Evolutionary conservation across 2,888 invertebrate genomes (phyloP), one percentile per base, ranked within the genome.

Genomic region (Chaetogeoica ovagalla): DNA sequence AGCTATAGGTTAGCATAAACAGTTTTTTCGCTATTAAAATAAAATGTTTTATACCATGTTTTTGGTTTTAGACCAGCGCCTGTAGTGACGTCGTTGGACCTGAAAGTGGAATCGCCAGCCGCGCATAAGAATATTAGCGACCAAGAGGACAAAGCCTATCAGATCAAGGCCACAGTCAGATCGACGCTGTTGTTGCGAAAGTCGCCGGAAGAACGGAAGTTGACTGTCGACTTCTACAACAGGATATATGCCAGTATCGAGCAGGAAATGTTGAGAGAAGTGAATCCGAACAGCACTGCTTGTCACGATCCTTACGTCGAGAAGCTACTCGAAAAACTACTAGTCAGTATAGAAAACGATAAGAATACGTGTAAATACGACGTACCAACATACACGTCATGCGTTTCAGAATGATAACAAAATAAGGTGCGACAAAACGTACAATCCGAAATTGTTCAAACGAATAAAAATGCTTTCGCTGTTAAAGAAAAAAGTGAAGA

Each of bases 201-300:
- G 8, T 39, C 70, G 2, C 63, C 55, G 19, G 70, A 79, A 55
- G 55, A 17, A 1, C 55, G 79, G 21, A 23, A n/a, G 23, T 15
- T 63, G 37, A 55, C 79, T 7, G 55, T 57, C 15, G 37, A 79
- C 13, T 71, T 79, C 21, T 79, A 59, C 55, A 70, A 70, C 55
- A 37, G 9, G 8, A 17, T 79, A 13, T 71, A 71, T 23, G 21
- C 23, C 17, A 79, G 63, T n/a, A 79, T 79, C 6, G 79, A 79
- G 63, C 79, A 79, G 13, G 79, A 79, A 15, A 79, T 79, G 79
- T 59, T 79, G 55, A 43, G 62, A 0, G 79, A 79, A 71, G 17
- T 39, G 6, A 70, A 79, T 21, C 79, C 79, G 0, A 79, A 79
- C 39, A 79, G 79, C 8, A 70, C 70, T 8, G 79, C 79, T 23